A percentile compares a stretch with the other conserved stretches of the same genome.
Conservation (phyloP, 2,113 vertebrate species). For the Oreochromis niloticus region DNA sequence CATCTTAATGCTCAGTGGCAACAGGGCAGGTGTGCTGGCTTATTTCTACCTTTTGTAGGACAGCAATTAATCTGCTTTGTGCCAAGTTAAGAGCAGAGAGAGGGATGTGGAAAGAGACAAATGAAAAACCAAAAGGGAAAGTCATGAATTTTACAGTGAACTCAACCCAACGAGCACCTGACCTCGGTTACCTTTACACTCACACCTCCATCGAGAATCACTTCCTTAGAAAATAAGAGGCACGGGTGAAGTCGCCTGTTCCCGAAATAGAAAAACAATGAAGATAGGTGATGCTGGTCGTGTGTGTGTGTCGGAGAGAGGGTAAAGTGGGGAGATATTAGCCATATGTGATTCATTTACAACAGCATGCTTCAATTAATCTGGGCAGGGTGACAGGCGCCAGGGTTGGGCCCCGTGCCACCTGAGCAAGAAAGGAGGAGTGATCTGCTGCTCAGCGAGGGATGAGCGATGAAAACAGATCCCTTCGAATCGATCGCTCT, state of each 20-base stretch:
- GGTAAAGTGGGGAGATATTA: constrained; percentile 39
- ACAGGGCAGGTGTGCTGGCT: constrained; percentile 52
- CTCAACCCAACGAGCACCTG: constrained; percentile 16
- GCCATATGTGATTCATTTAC: constrained; percentile 71
- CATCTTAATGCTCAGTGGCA: constrained; percentile 52
- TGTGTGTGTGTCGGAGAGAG: neutral
- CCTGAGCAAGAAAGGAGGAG: constrained; percentile 36
- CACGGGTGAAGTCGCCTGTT: neutral
- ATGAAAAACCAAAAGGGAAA: constrained; percentile 59
- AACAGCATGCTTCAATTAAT: constrained; percentile 68
- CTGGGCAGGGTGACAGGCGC: constrained; percentile 57
- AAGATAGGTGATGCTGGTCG: constrained; percentile 10
- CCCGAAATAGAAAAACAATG: constrained; percentile 16
- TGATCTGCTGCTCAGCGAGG: constrained; percentile 18
- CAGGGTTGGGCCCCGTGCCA: constrained; percentile 60
- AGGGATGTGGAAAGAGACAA: constrained; percentile 38
- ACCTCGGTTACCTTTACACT: constrained; percentile 31
- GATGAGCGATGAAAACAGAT: constrained; percentile 40
- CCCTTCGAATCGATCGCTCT: constrained; percentile 28
- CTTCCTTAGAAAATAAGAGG: neutral
- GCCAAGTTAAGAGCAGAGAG: constrained; percentile 37
- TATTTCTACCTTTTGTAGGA: constrained; percentile 36
- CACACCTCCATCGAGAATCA: neutral
- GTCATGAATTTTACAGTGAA: constrained; percentile 69
- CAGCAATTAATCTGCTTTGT: constrained; percentile 61